A percentile compares a stretch with the other conserved stretches of the same genome.
These are phyloP conservation scores for Drosophila colorata DNA, from an alignment of 2,888 invertebrate genomes.

Conservation along the genomic window DNA sequence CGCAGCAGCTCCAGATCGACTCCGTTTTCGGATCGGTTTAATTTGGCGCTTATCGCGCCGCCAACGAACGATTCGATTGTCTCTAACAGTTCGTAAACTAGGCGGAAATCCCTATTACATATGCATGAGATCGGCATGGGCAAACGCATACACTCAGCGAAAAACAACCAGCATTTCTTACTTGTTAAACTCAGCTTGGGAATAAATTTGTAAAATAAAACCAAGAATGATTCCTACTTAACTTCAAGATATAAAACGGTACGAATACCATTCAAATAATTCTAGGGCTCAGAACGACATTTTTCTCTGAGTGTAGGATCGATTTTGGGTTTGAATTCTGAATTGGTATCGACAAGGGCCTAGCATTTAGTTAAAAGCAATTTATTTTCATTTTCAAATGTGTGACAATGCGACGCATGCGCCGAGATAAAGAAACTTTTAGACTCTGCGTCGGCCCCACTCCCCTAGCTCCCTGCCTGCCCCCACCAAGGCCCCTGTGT, in stretches of 20 bases:
- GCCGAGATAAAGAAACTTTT: slow-evolving; percentile 61
- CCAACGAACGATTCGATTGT: slow-evolving; percentile 55
- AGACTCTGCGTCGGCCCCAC: slow-evolving; percentile 8
- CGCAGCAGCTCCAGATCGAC: slow-evolving; percentile 27
- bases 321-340: neutral
- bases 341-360: slow-evolving; percentile 8
- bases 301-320: neutral
- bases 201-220: too few species aligned
- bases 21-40: slow-evolving; percentile 47
- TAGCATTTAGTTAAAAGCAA: slow-evolving; percentile 58
- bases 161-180: neutral
- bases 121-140: slow-evolving; percentile 55
- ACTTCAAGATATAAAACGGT: too few species aligned
- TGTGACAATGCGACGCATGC: slow-evolving; percentile 79
- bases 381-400: slow-evolving; percentile 76
- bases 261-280: too few species aligned
- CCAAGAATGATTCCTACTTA: too few species aligned
- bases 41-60: slow-evolving; percentile 70
- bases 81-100: slow-evolving; percentile 79
- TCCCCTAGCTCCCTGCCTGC: neutral
- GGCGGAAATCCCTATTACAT: slow-evolving; percentile 68
- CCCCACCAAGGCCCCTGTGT: slow-evolving; percentile 1
- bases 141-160: neutral
- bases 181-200: too few species aligned
- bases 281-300: neutral